Evolutionary conservation across 2,888 invertebrate species (phyloP), one percentile per base, ranked within the genome.

Genomic region (Hirtodrosophila duncani): DNA sequence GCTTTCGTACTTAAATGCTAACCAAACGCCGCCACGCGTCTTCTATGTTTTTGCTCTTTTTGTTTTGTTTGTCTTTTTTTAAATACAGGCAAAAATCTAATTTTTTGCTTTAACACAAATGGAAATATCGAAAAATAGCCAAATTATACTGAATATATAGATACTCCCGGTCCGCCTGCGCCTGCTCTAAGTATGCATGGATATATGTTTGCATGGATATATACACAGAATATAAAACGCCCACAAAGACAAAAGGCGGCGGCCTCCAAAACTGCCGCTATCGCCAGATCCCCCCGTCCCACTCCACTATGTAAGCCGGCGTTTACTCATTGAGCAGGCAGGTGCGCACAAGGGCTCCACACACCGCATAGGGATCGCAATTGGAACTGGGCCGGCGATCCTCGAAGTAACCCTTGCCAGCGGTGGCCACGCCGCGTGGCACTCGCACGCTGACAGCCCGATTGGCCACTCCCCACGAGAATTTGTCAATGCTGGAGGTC

Each of bases 331-430:
- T 79, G 30, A 86, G 45, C 20, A 86, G 67, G 53, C 85, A 85
- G 9, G 87, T 85, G 33, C 92, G 92, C 6, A 92, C 88, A 10
- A 93, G 85, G 13, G 90, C 90, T 63, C 92, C 89, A 57, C 90
- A 89, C 1, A 92, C 92, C 3, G 89, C 86, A 82, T 90, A 95
- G 0, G 93, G 93, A 85, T 93, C 93, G 80, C 91, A 91, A 83
- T 93, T 93, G 58, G 92, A 91, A 49, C 92, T 89, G 1, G 93
- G 93, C 67, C 94, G 89, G 44, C 94, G 88, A 87, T 95, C 94
- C 85, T 95, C 94, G 38, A 94, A 87, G 83, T 93, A 94, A 0
- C 94, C 94, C 70, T 90, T 91, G 57, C 91, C 90, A 7, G 91
- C 91, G 56, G 91, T 91, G 3, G 91, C 92, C 14, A 93, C 92